phyloP scores from a whole-genome alignment of 2,113 vertebrate genomes.

The Calyptomena viridis region DNA sequence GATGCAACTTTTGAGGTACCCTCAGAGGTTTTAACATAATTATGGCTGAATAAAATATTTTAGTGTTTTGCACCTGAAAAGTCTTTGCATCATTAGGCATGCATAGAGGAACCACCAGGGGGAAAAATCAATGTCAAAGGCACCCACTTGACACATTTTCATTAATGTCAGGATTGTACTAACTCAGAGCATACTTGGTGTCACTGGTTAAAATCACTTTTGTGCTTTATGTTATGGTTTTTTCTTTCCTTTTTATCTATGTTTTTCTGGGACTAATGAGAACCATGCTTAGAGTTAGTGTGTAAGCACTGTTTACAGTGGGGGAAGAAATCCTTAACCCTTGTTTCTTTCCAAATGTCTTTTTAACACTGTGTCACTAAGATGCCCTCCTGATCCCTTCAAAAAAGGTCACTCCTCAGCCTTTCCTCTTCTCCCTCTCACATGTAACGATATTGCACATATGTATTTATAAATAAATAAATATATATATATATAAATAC shows the following conservation, averaged over 20 bases:
- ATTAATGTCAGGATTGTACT: background rate
- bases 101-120: background rate
- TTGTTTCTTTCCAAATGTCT: background rate
- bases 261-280: background rate
- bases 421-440: background rate
- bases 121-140: background rate
- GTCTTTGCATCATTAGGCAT: background rate
- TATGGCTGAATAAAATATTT: background rate
- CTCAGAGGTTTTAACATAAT: background rate
- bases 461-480: background rate
- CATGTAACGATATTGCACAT: background rate
- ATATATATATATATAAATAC: background rate
- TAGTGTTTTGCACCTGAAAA: background rate
- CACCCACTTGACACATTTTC: background rate
- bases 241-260: background rate
- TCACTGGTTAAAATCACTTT: background rate
- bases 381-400: background rate
- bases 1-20: background rate
- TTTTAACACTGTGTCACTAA: background rate
- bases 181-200: background rate
- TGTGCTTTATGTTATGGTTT: background rate
- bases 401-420: background rate
- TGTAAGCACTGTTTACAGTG: background rate
- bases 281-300: accelerated
- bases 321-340: background rate